Base-by-base conservation (phyloP, 2,888 invertebrate species). In the Monoplex corrugatus region DNA sequence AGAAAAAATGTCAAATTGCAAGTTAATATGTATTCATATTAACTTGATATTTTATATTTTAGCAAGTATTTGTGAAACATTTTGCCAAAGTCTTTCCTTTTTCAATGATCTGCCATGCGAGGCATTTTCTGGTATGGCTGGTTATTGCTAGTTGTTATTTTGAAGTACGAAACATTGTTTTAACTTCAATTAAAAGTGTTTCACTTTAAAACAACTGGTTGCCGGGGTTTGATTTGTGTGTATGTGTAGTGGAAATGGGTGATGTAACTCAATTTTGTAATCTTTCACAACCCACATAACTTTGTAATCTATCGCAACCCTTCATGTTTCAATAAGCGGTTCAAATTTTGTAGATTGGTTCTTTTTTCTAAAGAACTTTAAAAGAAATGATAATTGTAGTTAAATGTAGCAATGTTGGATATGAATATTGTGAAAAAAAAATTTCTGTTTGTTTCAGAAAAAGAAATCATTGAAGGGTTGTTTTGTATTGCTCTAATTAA, bases 1-100 rank as follows among this genome's bases (percentile, higher is more conserved):
- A 43, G 40, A 85, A 84, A 87, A 89, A 86, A 89, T 89, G 89
- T 89, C 85, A 86, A 86, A 89, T 89, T 89, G 44, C 72, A 89
- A 86, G 85, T 85, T 85, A 86, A 86, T 86, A 85, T 89, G 85
- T 89, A 57, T 86, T 89, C 89, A 89, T 89, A 86, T 89, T 89
- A 75, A 89, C 43, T 89, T 82, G 82, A 84, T 89, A 84, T 86
- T 88, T 90, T 89, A 86, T 88, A 87, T 87, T 89, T 89, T 90
- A 89, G 87, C 92, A 90, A 82, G 89, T 92, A 92, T 93, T 93
- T 93, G 93, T 93, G 92, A 92, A 92, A 92, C 92, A 93, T 92
- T 91, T 90, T 91, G 90, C 93, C 92, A 92, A 92, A 89, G 93
- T 93, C 93, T 93, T 93, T 93, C 93, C 92, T 92, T 92, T 92